These are phyloP conservation scores for Drosophila mulleri DNA, from an alignment of 2,888 invertebrate species.

Conservation along the genomic window DNA sequence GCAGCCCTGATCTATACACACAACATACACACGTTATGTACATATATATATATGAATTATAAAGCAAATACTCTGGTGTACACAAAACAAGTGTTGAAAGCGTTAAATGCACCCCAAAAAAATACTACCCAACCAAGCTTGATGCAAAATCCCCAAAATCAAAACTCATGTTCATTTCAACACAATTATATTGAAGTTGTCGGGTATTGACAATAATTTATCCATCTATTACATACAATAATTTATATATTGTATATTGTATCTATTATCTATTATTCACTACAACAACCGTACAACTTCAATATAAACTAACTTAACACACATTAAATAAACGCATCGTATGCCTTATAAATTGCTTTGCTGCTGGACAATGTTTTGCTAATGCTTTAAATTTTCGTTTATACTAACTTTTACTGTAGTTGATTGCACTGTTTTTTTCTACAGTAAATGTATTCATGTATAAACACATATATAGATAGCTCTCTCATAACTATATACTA, in stretches of 20 bases:
- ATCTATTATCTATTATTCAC: background rate
- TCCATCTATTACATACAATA: background rate
- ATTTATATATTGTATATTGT: background rate
- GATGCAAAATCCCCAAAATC: constrained; percentile 32
- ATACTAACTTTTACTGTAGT: constrained; percentile 28
- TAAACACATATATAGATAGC: background rate
- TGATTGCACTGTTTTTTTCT: constrained; percentile 30
- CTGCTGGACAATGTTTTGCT: constrained; percentile 50
- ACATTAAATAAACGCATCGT: constrained; percentile 42
- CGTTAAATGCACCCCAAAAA: constrained; percentile 76
- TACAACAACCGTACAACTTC: background rate
- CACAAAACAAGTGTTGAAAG: constrained; percentile 52
- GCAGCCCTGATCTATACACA: constrained; percentile 13
- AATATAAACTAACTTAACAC: constrained; percentile 1
- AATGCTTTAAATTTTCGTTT: constrained; percentile 24
- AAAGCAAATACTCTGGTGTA: constrained; percentile 21
- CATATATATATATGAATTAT: background rate
- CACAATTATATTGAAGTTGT: constrained; percentile 15
- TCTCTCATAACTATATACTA: constrained; percentile 49
- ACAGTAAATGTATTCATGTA: background rate
- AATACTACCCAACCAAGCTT: constrained; percentile 19
- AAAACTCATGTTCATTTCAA: constrained; percentile 53
- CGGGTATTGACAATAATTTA: background rate
- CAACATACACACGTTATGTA: constrained; percentile 2
- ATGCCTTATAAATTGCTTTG: constrained; percentile 44